phyloP scores from a whole-genome alignment of 2,888 invertebrate species.

The Lithophane leautieri region DNA sequence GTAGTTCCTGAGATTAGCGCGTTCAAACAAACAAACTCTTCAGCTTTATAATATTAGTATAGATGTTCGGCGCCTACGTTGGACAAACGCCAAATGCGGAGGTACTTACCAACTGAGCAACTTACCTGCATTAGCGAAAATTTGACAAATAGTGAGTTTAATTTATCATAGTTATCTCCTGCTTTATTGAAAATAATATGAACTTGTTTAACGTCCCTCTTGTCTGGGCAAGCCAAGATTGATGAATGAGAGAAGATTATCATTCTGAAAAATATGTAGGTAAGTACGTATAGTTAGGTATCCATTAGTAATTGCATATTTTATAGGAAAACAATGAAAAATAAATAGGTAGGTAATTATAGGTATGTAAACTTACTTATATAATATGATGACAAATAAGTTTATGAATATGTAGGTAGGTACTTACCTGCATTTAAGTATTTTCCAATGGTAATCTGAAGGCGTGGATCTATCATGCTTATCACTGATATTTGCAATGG shows the following conservation, averaged over 20 bases:
- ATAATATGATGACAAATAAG: not conserved
- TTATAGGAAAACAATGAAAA: not conserved
- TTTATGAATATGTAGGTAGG: not conserved
- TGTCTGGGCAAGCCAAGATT: slow-evolving; percentile 84
- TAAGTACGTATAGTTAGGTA: too few relatives aligned
- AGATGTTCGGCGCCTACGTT: not conserved
- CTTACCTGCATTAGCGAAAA: slow-evolving; percentile 83
- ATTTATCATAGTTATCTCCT: slow-evolving; percentile 81
- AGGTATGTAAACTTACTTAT: too few relatives aligned
- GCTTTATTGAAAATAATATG: slow-evolving; percentile 83
- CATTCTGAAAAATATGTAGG: slow-evolving; percentile 77
- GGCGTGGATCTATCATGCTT: slow-evolving; percentile 87
- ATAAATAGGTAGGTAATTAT: not conserved
- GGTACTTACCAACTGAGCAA: not conserved
- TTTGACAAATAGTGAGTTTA: slow-evolving; percentile 82
- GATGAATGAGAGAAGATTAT: slow-evolving; percentile 86
- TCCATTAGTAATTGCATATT: not conserved
- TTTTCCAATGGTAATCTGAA: slow-evolving; percentile 88
- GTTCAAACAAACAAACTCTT: too few relatives aligned
- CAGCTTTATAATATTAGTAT: too few relatives aligned
- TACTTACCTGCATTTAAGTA: slow-evolving; percentile 84
- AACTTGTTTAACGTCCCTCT: slow-evolving; percentile 80
- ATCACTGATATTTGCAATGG: slow-evolving; percentile 81
- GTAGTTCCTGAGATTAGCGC: too few relatives aligned
- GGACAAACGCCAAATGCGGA: not conserved